Evolutionary conservation across 2,797 vertebrate genomes (phyloP).

Genomic region (Sarcoramphus papa): DNA sequence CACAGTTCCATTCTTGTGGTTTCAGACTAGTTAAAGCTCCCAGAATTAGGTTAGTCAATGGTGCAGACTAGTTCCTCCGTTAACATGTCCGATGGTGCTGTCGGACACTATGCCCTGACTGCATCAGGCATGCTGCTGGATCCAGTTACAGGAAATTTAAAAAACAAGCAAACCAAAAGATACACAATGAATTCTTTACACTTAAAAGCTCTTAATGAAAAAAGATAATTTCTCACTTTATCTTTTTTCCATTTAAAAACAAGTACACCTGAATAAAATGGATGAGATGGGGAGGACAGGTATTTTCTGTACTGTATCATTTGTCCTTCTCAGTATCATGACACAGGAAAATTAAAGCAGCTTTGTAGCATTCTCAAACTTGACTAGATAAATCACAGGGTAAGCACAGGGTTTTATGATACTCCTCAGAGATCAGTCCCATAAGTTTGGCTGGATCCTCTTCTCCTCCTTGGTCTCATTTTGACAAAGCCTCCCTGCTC

Average conservation of each 20-base stretch:
- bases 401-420: neutral
- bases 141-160: neutral
- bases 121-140: neutral
- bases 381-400: constrained; percentile 6
- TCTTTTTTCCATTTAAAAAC: neutral
- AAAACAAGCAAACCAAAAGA: neutral
- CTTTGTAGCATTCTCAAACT: neutral
- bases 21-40: constrained; percentile 9
- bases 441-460: neutral
- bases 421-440: neutral
- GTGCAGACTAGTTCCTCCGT: neutral
- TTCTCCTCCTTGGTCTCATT: neutral
- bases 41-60: constrained; percentile 19
- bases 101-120: neutral
- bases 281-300: neutral
- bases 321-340: neutral
- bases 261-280: neutral
- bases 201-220: neutral
- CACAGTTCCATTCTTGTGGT: constrained; percentile 32
- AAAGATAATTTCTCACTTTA: neutral
- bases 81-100: neutral
- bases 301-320: neutral
- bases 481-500: neutral
- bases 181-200: neutral
- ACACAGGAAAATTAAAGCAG: neutral